Evolutionary conservation across 1,140 invertebrate genomes (phyloP).

Genomic region (Drosophila micromelanica): DNA sequence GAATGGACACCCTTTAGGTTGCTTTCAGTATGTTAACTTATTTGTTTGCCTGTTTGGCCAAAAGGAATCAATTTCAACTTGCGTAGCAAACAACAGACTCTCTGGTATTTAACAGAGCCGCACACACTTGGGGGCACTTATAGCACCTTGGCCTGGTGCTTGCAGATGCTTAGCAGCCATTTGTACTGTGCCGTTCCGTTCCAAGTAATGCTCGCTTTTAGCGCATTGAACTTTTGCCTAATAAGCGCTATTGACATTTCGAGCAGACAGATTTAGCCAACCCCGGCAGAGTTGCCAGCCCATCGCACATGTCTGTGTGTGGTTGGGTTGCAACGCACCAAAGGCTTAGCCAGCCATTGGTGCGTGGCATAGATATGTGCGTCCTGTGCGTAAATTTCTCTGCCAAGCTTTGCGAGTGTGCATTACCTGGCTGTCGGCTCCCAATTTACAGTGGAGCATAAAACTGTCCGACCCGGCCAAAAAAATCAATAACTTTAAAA

Average conservation of each 20-base stretch:
- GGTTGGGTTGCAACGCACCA: not conserved
- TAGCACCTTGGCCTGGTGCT: constrained; percentile 19
- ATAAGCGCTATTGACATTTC: constrained; percentile 74
- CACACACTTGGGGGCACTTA: constrained; percentile 5
- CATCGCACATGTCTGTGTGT: not conserved
- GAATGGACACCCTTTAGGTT: too few species aligned
- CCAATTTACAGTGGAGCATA: constrained; percentile 56
- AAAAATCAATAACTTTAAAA: constrained; percentile 69
- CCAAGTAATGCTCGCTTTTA: constrained; percentile 12
- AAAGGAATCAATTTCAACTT: constrained; percentile 34
- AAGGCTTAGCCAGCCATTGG: constrained; percentile 26
- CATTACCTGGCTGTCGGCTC: constrained; percentile 6
- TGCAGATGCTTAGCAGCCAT: constrained; percentile 14
- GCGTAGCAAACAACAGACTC: not conserved
- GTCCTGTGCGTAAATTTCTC: too few species aligned
- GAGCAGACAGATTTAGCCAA: constrained; percentile 44
- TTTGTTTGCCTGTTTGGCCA: constrained; percentile 49
- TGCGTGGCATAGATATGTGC: constrained; percentile 25
- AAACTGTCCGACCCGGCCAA: constrained; percentile 57
- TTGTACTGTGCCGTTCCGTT: constrained; percentile 6
- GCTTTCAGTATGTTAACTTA: constrained; percentile 38
- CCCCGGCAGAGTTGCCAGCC: constrained; percentile 18
- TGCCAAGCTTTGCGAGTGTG: not conserved
- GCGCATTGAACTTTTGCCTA: constrained; percentile 70
- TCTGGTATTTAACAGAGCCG: constrained; percentile 1